Evolutionary conservation across 2,888 invertebrate species (phyloP), one percentile per base, ranked within the genome.

Genomic region (Bibio marci): DNA sequence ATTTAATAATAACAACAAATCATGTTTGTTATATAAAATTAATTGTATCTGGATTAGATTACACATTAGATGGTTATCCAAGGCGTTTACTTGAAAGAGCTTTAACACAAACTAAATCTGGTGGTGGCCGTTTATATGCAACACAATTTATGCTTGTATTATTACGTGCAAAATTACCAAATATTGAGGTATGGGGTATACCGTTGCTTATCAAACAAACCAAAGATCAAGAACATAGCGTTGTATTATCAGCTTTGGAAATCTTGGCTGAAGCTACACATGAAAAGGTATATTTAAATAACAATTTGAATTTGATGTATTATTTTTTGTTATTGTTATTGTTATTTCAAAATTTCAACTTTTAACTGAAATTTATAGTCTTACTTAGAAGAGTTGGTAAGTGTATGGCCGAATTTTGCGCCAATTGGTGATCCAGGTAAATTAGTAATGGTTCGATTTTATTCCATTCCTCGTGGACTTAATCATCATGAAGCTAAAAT

Each of bases 21-120:
- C 86, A 90, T 57, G 86, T 88, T 50, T 86, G 87, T 54, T 94
- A 94, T 58, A 79, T 92, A 1, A 97, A 97, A 59, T 66, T 97
- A 43, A 85, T 92, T 39, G 76, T 92, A 43, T 88, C 94, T 5
- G 83, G 86, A 46, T 65, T 98, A 49, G 88, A 94, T 62, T 97
- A 94, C 57, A 72, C 76, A 3, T 65, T 75, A 37, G 79, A 81
- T 42, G 78, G 80, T 3, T 71, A 69, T 50, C 73, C 80, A 11
- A 70, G 82, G 22, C 74, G 73, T 48, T 70, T 80, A 43, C 59
- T 75, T 43, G 74, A 58, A 55, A 68, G 55, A 44, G 61, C 54
- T 31, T 55, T 51, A 46, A 64, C 50, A 41, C 57, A 47, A 37
- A 58, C 47, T 30, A 62, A 45, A 69, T 75, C 55, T 57, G 70